These are phyloP conservation scores for Diplodus sargus DNA, from an alignment of 2,797 vertebrate species.

Conservation along the genomic window DNA sequence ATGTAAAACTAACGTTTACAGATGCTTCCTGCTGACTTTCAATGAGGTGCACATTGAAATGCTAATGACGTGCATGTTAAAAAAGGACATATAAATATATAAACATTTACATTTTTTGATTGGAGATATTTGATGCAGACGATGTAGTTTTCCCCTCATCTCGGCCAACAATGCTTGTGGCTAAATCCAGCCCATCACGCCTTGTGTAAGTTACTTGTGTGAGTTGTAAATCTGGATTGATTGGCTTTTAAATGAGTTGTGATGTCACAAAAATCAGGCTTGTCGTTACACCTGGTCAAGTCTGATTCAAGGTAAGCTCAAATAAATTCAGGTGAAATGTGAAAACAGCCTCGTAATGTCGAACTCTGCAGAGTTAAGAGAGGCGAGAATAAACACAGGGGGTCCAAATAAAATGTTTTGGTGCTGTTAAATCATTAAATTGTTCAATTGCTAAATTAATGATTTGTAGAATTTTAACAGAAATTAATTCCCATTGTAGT, in stretches of 20 bases:
- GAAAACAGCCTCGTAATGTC: background rate
- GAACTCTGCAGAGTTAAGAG: background rate
- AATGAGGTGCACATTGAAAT: too few species aligned
- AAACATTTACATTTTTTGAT: too few species aligned
- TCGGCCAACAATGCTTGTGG: too few species aligned
- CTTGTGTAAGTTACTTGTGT: too few species aligned
- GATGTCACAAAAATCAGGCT: slow-evolving; percentile 3
- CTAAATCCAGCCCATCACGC: too few species aligned
- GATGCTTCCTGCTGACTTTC: too few species aligned
- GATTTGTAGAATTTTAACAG: background rate
- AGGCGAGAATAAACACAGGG: background rate
- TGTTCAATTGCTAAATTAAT: background rate
- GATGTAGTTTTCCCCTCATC: too few species aligned
- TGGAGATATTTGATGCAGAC: too few species aligned
- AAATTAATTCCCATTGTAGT: background rate
- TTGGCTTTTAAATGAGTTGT: slow-evolving; percentile 7
- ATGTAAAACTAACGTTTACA: too few species aligned
- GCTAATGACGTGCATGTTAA: too few species aligned
- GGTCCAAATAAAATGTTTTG: background rate
- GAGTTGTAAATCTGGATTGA: background rate
- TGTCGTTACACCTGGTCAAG: background rate
- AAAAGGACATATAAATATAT: too few species aligned
- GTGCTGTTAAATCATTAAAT: background rate
- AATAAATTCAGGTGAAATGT: too few species aligned
- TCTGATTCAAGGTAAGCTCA: background rate